phyloP scores from a whole-genome alignment of 1,140 invertebrate genomes.

The Drosophila burlai region DNA sequence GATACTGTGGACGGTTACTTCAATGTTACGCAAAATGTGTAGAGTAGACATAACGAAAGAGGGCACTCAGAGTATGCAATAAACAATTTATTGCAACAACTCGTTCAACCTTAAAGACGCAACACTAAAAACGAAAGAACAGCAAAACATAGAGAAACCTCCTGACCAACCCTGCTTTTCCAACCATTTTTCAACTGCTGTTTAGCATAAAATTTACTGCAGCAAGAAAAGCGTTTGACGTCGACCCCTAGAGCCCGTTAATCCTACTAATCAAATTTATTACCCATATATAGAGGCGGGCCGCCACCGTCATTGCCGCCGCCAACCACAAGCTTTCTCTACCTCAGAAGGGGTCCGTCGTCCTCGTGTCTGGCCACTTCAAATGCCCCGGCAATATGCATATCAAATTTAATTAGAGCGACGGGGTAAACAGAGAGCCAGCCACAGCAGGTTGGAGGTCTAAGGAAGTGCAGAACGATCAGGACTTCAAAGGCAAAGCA shows the following conservation, averaged over 20 bases:
- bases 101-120: conserved; percentile 66
- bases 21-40: conserved; percentile 6
- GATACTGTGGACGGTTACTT: conserved; percentile 11
- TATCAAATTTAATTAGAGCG: conserved; percentile 82
- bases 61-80: conserved; percentile 66
- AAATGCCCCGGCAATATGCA: conserved; percentile 76
- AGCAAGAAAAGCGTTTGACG: conserved; percentile 74
- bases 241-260: conserved; percentile 69
- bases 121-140: conserved; percentile 38
- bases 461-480: conserved; percentile 16
- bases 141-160: conserved; percentile 7
- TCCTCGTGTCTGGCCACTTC: conserved; percentile 51
- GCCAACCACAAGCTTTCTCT: conserved; percentile 51
- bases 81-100: conserved; percentile 78
- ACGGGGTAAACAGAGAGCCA: conserved; percentile 76
- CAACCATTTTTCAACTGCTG: conserved; percentile 36
- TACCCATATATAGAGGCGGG: conserved; percentile 58
- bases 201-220: conserved; percentile 82
- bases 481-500: conserved; percentile 31
- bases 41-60: background rate
- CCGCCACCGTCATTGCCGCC: background rate
- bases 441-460: conserved; percentile 40
- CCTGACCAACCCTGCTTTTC: conserved; percentile 4
- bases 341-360: conserved; percentile 7
- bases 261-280: conserved; percentile 83